Evolutionary conservation across 2,888 invertebrate species (phyloP).

Genomic region (Apamea anceps): DNA sequence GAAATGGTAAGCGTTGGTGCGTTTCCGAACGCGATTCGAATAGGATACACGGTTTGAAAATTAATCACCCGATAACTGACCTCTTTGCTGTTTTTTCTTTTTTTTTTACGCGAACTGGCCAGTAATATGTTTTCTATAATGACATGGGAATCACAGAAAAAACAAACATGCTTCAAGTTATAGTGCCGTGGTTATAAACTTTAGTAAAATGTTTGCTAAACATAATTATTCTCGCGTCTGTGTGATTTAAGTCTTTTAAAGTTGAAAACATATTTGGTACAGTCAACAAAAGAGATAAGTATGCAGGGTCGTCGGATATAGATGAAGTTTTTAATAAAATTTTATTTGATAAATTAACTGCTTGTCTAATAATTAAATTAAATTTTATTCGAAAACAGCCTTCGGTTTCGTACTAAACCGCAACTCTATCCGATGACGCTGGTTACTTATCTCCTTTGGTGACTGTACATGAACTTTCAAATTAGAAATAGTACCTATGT

Average conservation of each 20-base stretch:
- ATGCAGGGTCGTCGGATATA: no score
- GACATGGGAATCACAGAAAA: conserved; percentile 28
- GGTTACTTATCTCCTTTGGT: no score
- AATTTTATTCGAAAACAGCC: no score
- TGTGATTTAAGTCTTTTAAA: neutral
- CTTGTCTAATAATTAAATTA: no score
- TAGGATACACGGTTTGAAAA: conserved; percentile 68
- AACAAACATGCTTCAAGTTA: conserved; percentile 3
- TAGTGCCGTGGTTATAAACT: conserved; percentile 10
- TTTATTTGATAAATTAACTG: no score
- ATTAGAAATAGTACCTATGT: neutral
- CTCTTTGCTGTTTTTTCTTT: conserved; percentile 36
- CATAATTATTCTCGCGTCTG: neutral
- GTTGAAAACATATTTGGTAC: neutral
- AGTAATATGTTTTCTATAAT: conserved; percentile 14
- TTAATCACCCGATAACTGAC: conserved; percentile 62
- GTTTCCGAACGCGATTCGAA: conserved; percentile 77
- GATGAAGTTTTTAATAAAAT: no score
- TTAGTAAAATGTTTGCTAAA: conserved; percentile 3
- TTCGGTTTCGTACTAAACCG: no score
- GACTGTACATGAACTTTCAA: conserved; percentile 6
- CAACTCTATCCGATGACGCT: no score
- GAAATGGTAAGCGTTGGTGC: conserved; percentile 84
- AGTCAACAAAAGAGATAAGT: no score
- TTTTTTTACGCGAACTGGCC: conserved; percentile 8